phyloP scores from a whole-genome alignment of 2,113 vertebrate species.

The Panthera leo region DNA sequence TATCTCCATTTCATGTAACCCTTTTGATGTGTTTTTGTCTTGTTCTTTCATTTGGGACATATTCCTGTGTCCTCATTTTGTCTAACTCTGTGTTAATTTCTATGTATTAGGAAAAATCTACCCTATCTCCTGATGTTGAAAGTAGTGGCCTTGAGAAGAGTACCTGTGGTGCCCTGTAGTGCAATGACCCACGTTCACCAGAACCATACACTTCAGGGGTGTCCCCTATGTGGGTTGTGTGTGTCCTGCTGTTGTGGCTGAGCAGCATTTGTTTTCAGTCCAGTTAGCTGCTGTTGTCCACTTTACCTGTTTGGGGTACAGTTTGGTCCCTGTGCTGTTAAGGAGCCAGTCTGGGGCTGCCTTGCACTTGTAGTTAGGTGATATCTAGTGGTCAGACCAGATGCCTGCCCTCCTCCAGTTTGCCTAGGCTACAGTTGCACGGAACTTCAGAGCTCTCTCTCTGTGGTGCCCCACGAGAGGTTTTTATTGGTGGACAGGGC shows the following conservation, averaged over 20 bases:
- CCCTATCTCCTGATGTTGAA: not conserved
- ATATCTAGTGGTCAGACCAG: not conserved
- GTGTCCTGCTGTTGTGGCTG: not conserved
- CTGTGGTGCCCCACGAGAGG: not conserved
- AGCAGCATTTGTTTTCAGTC: not conserved
- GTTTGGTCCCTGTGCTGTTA: not conserved
- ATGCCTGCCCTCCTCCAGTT: not conserved
- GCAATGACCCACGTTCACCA: not conserved
- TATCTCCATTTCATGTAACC: not conserved
- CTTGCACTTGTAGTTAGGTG: not conserved
- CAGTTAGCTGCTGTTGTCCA: not conserved
- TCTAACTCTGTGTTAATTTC: not conserved
- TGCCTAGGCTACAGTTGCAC: not conserved
- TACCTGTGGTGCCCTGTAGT: not conserved
- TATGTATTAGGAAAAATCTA: not conserved
- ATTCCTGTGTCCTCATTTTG: not conserved
- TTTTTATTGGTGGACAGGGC: not conserved
- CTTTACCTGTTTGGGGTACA: not conserved
- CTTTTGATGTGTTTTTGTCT: not conserved
- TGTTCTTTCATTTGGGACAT: not conserved
- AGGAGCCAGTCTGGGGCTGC: not conserved
- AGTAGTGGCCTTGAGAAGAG: not conserved
- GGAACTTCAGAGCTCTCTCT: not conserved
- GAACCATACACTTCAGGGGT: not conserved
- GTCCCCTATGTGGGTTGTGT: not conserved